Evolutionary conservation across 2,113 vertebrate species (phyloP).

Genomic region (Pholis gunnellus): DNA sequence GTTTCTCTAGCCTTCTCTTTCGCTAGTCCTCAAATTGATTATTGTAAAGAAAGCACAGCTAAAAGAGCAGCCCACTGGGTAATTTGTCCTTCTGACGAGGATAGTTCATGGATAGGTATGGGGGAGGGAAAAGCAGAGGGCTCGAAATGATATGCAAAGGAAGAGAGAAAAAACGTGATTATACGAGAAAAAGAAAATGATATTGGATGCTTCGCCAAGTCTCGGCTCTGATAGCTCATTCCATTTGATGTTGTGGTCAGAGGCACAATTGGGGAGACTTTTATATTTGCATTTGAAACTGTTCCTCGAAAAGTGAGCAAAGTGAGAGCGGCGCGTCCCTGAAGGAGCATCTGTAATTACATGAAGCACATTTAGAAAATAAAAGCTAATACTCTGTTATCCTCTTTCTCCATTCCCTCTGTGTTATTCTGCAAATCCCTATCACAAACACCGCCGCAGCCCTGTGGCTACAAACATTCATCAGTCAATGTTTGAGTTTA

Average conservation of each 20-base stretch:
- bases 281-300: constrained; percentile 65
- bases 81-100: constrained; percentile 80
- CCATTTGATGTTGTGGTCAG: constrained; percentile 82
- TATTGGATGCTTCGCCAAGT: constrained; percentile 61
- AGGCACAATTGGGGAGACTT: constrained; percentile 53
- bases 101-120: constrained; percentile 56
- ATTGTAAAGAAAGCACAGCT: constrained; percentile 79
- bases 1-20: constrained; percentile 77
- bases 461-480: constrained; percentile 57
- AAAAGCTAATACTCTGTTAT: constrained; percentile 50
- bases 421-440: constrained; percentile 40
- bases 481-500: constrained; percentile 64
- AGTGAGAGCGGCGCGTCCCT: constrained; percentile 40
- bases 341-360: constrained; percentile 63
- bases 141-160: constrained; percentile 63
- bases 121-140: constrained; percentile 44
- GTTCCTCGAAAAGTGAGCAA: constrained; percentile 36
- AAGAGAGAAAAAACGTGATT: constrained; percentile 64
- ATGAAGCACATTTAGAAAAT: constrained; percentile 48
- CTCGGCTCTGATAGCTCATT: constrained; percentile 77
- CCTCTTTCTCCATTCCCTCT: constrained; percentile 4
- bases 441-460: constrained; percentile 53
- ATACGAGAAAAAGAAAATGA: constrained; percentile 70
- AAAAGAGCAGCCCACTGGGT: constrained; percentile 78
- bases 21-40: constrained; percentile 81